Evolutionary conservation across 2,797 vertebrate genomes (phyloP).

Genomic region (Gallinago solitaria): DNA sequence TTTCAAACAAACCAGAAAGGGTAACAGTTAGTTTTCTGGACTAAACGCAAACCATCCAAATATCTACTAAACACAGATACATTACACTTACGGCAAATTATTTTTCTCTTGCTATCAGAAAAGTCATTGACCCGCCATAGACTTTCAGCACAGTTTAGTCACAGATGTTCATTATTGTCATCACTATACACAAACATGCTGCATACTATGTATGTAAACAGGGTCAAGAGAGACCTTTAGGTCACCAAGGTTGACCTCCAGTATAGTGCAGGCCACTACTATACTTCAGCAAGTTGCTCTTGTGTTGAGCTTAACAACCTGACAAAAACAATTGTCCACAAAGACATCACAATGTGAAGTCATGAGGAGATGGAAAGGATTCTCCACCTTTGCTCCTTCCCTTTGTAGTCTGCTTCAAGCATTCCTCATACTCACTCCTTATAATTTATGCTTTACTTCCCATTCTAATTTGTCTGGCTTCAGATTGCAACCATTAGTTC

Average conservation of each 20-base stretch:
- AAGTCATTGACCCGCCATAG: neutral
- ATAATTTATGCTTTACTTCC: conserved; percentile 36
- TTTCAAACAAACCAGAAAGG: conserved; percentile 41
- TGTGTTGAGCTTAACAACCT: neutral
- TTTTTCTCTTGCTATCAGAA: neutral
- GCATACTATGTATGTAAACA: neutral
- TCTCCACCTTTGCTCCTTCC: neutral
- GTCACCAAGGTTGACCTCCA: neutral
- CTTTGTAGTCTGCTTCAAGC: neutral
- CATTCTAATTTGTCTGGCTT: conserved; percentile 21
- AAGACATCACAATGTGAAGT: neutral
- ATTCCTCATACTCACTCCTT: conserved; percentile 20
- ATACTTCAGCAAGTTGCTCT: neutral
- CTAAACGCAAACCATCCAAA: neutral
- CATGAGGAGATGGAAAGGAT: neutral
- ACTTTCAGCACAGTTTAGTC: neutral
- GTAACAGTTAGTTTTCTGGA: neutral
- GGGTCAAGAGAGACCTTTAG: neutral
- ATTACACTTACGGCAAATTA: neutral
- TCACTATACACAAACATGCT: neutral
- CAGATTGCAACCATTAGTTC: neutral
- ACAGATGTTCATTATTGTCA: neutral
- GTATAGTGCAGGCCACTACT: neutral
- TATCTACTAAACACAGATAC: neutral
- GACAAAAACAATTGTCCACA: neutral